Evolutionary conservation across 2,888 invertebrate species (phyloP), one percentile per base, ranked within the genome.

Genomic region (Branchellion lobata): DNA sequence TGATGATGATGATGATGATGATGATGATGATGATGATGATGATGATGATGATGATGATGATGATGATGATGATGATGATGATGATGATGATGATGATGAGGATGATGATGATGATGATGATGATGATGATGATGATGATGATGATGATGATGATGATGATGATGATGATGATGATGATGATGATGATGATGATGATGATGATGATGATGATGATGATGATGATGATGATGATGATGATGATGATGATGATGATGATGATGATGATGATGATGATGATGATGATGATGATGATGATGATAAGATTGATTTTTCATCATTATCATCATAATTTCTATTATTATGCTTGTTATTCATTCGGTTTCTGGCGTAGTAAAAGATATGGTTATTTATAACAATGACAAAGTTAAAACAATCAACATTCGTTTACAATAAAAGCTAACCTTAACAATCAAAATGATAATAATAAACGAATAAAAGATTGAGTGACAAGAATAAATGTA

Each of bases 1-100:
- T n/a, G 5, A 34, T 31, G 33, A 71, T n/a, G 71, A 21, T 34
- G 65, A 61, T 33, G 77, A 77, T 34, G 65, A 77, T 77, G 61
- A 34, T 77, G 77, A 75, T 75, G 75, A 75, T 29, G 65, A 27
- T 77, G 65, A 34, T 77, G 77, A 34, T 65, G 77, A n/a, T 65
- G 77, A 65, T 77, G 36, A 27, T 65, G 65, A 36, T 77, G 40
- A 65, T 65, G 61, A 24, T 71, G 78, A 5, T 78, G 69, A 29
- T 78, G 71, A 51, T 34, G 57, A 53, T 61, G 61, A 57, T 57
- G 61, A 57, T 57, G 61, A 34, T 31, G 33, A 71, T n/a, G 71
- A 21, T 34, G 65, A 61, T 33, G 77, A 77, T 34, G 65, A 77
- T 77, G 61, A 34, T 77, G 77, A 75, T 75, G 75, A 75, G 51